Evolutionary conservation across 1,140 invertebrate species (phyloP).

Genomic region (Drosophila pseudoananassae): DNA sequence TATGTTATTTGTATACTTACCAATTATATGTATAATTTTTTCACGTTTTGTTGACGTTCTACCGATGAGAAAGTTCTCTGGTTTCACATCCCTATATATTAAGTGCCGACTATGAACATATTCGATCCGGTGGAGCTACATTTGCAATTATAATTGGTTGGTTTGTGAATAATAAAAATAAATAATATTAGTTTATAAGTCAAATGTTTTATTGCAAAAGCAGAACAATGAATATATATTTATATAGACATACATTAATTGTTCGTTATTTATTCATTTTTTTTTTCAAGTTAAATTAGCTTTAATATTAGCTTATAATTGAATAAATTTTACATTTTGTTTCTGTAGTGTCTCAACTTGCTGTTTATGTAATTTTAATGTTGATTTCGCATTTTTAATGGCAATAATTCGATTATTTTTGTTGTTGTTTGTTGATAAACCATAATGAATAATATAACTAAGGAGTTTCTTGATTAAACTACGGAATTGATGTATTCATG

Average conservation of each 20-base stretch:
- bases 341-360: conserved; percentile 80
- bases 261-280: neutral
- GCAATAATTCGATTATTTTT: no score
- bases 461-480: conserved; percentile 34
- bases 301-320: neutral
- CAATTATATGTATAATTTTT: conserved; percentile 99
- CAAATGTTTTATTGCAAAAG: neutral
- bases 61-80: conserved; percentile 99
- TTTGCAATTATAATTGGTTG: conserved; percentile 1
- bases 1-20: conserved; percentile 85
- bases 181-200: conserved; percentile 32
- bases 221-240: conserved; percentile 17
- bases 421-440: conserved; percentile 42
- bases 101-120: conserved; percentile 99
- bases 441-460: conserved; percentile 37
- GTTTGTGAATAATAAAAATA: neutral
- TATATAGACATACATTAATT: conserved; percentile 7
- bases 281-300: conserved; percentile 1
- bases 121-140: conserved; percentile 97
- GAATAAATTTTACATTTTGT: conserved; percentile 43
- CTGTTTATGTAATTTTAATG: conserved; percentile 47
- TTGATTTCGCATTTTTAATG: conserved; percentile 43
- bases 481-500: conserved; percentile 34
- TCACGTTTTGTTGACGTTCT: conserved; percentile 98
- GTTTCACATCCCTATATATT: conserved; percentile 99